Conservation (phyloP, 2,113 vertebrate species). For the Erinaceus europaeus region DNA sequence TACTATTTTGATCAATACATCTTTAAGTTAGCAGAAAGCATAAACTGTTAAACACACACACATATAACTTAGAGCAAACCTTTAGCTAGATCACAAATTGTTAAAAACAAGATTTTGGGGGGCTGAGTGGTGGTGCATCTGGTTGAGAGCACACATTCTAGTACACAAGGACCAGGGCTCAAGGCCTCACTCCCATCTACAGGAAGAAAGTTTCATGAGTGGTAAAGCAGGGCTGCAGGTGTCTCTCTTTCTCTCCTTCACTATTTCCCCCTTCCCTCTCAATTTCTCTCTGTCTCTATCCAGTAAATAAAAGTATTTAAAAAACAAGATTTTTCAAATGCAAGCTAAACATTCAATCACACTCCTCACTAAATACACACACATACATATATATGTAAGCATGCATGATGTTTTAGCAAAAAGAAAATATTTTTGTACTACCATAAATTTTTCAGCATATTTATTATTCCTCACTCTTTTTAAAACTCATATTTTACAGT, state of each 20-base stretch:
- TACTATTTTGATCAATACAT: not conserved
- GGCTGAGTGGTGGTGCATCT: no score
- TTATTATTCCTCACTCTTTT: not conserved
- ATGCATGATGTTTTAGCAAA: not conserved
- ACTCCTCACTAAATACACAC: not conserved
- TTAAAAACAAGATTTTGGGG: constrained; percentile 1
- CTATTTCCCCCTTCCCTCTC: no score
- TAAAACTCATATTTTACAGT: not conserved
- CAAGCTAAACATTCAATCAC: not conserved
- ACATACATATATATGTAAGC: no score
- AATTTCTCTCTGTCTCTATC: no score
- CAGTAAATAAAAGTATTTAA: not conserved
- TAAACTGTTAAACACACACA: no score
- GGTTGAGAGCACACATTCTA: no score
- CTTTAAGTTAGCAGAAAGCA: not conserved
- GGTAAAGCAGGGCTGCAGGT: no score
- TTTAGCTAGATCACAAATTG: constrained; percentile 8
- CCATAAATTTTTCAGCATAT: not conserved
- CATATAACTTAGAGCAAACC: not conserved
- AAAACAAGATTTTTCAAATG: not conserved
- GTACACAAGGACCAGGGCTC: no score
- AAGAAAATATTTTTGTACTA: not conserved
- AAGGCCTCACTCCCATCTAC: no score
- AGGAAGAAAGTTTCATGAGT: no score
- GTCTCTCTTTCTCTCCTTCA: no score